These are phyloP conservation scores for Pachyrhynchus sulphureomaculatus DNA, from an alignment of 1,140 invertebrate genomes.

Conservation along the genomic window DNA sequence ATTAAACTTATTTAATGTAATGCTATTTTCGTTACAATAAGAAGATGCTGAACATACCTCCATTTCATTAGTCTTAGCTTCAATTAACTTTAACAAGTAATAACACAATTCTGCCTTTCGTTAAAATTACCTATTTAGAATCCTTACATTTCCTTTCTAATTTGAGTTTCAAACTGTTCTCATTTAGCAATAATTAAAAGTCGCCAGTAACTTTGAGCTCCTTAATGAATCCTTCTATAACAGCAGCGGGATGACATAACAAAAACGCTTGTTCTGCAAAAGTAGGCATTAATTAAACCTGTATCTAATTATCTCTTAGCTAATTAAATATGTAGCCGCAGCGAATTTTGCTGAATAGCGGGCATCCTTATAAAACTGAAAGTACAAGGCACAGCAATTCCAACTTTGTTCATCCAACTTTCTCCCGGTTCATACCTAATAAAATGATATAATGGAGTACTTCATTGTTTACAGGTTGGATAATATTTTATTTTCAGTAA, in stretches of 20 bases:
- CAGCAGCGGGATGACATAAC: slow-evolving; percentile 33
- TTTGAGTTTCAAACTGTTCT: slow-evolving; percentile 30
- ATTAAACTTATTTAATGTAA: slow-evolving; percentile 10
- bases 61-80: slow-evolving; percentile 30
- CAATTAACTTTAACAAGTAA: slow-evolving; percentile 30
- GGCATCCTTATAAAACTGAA: slow-evolving; percentile 48
- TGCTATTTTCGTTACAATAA: slow-evolving; percentile 1
- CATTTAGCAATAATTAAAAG: slow-evolving; percentile 35
- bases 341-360: slow-evolving; percentile 42
- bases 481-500: too few species aligned
- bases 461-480: slow-evolving; percentile 17
- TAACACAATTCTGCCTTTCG: slow-evolving; percentile 30
- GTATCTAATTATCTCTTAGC: slow-evolving; percentile 48
- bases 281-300: slow-evolving; percentile 46
- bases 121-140: slow-evolving; percentile 31
- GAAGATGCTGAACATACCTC: slow-evolving; percentile 2
- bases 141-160: slow-evolving; percentile 33
- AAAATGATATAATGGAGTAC: slow-evolving; percentile 44
- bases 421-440: slow-evolving; percentile 43
- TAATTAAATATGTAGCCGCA: slow-evolving; percentile 49
- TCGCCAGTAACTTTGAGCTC: slow-evolving; percentile 26
- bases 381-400: slow-evolving; percentile 44
- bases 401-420: slow-evolving; percentile 45
- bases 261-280: slow-evolving; percentile 44
- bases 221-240: slow-evolving; percentile 37